phyloP scores from a whole-genome alignment of 2,888 invertebrate genomes.

The Athalia rosae region DNA sequence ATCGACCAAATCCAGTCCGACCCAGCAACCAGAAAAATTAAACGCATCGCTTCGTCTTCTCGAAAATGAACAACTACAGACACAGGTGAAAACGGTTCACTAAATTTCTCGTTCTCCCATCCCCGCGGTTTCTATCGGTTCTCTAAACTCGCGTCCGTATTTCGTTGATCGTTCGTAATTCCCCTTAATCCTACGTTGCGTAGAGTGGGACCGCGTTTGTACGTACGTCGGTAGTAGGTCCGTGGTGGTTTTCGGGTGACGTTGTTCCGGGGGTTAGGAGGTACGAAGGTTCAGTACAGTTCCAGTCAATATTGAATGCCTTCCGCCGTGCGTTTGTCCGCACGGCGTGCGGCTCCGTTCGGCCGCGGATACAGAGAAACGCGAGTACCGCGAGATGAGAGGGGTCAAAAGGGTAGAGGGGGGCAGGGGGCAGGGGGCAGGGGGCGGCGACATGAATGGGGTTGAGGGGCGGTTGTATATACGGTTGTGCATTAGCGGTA shows the following conservation, averaged over 20 bases:
- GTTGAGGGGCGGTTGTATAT: conserved; percentile 49
- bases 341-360: conserved; percentile 57
- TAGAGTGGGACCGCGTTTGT: too few species aligned
- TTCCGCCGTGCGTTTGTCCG: conserved; percentile 61
- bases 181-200: too few species aligned
- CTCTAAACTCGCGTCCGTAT: neutral
- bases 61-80: too few species aligned
- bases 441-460: conserved; percentile 47
- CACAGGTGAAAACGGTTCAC: too few species aligned
- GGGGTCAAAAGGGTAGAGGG: conserved; percentile 47
- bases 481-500: conserved; percentile 71
- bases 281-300: conserved; percentile 48
- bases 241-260: too few species aligned
- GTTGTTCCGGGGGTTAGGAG: neutral
- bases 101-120: too few species aligned
- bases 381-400: conserved; percentile 9
- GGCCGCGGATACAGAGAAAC: conserved; percentile 24
- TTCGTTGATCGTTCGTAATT: too few species aligned
- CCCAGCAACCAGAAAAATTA: too few species aligned
- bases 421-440: conserved; percentile 36
- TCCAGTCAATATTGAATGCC: conserved; percentile 69
- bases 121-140: neutral
- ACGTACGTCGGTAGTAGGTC: too few species aligned
- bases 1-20: too few species aligned
- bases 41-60: too few species aligned